Base-by-base conservation (phyloP, 2,888 invertebrate species). In the Fabriciana adippe region DNA sequence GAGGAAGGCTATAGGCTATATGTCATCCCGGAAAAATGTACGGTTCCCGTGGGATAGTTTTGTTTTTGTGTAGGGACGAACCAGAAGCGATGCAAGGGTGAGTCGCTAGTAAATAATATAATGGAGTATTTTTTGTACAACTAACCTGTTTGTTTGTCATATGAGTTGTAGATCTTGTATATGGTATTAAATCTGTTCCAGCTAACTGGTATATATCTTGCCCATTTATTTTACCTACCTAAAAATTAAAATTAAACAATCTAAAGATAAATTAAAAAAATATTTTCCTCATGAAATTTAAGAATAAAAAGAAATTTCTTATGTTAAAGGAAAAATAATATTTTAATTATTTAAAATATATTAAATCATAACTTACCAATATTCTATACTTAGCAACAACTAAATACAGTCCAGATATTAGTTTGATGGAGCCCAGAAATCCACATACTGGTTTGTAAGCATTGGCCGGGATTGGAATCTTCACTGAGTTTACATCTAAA, bases 351-450 rank as follows among this genome's bases (percentile, higher is more conserved):
- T 16, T 53, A 53, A 53, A 15, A 31, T 1, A n/a, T 6, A 5
- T n/a, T 35, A 18, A 14, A 18, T 41, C 18, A 18, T 2, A 18
- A 77, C 89, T 86, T 77, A 94, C 89, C 83, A 91, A 87, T 77
- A 95, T 94, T 70, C 97, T 95, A 79, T 96, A 96, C 26, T 98
- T 98, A 73, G 98, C 97, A 14, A 99, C 96, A 69, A 99, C 94
- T 69, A 99, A 92, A 85, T 99, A 98, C 62, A 96, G 94, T 61
- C 98, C 98, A 65, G 97, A 96, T 70, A 98, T 90, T 0, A 99
- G 93, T 70, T 95, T 95, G 70, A 99, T 95, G 45, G 96, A 95
- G 26, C 99, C 99, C 21, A 99, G 91, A 71, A 99, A 95, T 0
- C 99, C 99, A 92, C 96, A 98, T 75, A 99, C 96, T 67, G 95